phyloP scores from a whole-genome alignment of 2,113 vertebrate species.

The Steatornis caripensis region DNA sequence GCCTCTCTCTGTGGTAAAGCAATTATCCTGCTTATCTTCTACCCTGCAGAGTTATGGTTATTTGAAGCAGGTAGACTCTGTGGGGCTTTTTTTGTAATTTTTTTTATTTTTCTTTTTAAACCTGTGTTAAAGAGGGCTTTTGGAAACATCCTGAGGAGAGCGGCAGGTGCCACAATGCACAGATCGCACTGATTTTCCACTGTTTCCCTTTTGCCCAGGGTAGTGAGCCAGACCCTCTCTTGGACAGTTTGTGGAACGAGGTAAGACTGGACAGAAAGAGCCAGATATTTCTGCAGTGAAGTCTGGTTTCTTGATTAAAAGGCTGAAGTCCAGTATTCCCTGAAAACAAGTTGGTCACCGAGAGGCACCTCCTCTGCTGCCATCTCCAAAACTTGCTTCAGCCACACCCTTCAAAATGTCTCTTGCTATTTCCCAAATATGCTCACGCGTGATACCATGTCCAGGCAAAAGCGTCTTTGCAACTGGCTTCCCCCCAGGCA shows the following conservation, averaged over 20 bases:
- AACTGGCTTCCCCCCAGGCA: not conserved
- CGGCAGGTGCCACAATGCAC: not conserved
- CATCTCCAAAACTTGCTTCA: not conserved
- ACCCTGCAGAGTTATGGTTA: not conserved
- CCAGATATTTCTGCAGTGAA: not conserved
- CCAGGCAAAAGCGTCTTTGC: not conserved
- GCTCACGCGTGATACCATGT: accelerated
- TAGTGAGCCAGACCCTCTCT: accelerated
- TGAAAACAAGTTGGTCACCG: not conserved
- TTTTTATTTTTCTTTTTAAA: not conserved
- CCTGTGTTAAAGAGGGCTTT: not conserved
- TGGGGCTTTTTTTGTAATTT: not conserved
- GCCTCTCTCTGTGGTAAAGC: not conserved
- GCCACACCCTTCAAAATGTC: not conserved
- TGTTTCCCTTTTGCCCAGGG: not conserved
- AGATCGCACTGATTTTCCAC: not conserved
- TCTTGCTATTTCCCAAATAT: not conserved
- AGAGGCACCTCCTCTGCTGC: not conserved
- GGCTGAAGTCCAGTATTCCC: not conserved
- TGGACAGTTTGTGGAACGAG: not conserved
- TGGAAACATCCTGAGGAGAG: not conserved
- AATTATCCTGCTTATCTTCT: not conserved
- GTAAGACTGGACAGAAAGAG: not conserved
- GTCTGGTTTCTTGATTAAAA: not conserved
- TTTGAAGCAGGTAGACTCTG: not conserved